Base-by-base conservation (phyloP, 2,888 invertebrate genomes). In the Drosophila dives region DNA sequence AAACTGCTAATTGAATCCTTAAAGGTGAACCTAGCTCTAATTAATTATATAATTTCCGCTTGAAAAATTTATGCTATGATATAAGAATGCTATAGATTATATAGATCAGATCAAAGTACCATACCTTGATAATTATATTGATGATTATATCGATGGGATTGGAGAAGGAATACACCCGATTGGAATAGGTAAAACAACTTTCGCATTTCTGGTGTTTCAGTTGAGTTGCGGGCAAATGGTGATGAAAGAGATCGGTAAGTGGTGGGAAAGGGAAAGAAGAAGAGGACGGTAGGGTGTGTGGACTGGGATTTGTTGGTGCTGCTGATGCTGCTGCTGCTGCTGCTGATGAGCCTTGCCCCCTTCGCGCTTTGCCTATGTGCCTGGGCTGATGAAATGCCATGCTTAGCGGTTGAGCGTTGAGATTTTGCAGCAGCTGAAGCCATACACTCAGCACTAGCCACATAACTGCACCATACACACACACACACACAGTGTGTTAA, bases 341-440 rank as follows among this genome's bases (percentile, higher is more conserved):
- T 48, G 23, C 45, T 56, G 42, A 23, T 45, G 38, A 55, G 38
- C 33, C 33, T 42, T 65, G 69, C 63, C 45, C 58, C 34, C 33
- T 32, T 12, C 63, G 61, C 61, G 51, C 72, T 67, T 64, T 61
- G 67, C 61, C 61, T 72, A 77, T 71, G 45, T 55, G 69, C 33
- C 61, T 56, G 60, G 59, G 74, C 86, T 87, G 89, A 88, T 89
- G 89, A 87, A 89, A 89, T 80, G 87, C 82, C 80, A 80, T 80
- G 84, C 89, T 89, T 87, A 85, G 90, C 83, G 89, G 90, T 89
- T 75, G 72, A 86, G 84, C 75, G 69, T 75, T 71, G 86, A 80
- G 86, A 88, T 86, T 88, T 86, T 73, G 32, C 26, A 60, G 45
- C 42, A 60, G 61, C 42, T 62, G 70, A 73, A 73, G 64, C 72